Evolutionary conservation across 2,797 vertebrate species (phyloP), one percentile per base, ranked within the genome.

Genomic region (Hafferia zeledoni): DNA sequence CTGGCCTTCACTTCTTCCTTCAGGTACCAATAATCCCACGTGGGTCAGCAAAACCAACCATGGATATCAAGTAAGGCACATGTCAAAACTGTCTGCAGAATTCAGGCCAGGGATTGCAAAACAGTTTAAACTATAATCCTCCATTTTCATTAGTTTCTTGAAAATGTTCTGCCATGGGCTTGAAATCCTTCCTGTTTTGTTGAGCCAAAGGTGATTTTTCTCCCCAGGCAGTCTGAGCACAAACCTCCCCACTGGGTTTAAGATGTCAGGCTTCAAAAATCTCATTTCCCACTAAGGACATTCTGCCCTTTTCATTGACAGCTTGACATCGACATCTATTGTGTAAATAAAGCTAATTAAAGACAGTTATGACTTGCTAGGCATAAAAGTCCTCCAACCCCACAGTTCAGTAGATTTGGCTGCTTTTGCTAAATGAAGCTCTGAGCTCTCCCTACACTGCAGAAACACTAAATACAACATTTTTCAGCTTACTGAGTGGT

Each of bases 141-240:
- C 72, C 70, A 78, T 93, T 96, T 94, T 86, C 87, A 69, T 81
- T 41, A 70, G 50, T 82, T 90, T 78, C 52, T 92, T 87, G 65
- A 94, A 92, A 93, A 96, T 72, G 22, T 85, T 90, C 50, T 56
- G 30, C 92, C 59, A 35, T 71, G 60, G 64, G 61, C 79, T 95
- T 65, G 75, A 93, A 90, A 85, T 69, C 35, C 65, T 92, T 72
- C 82, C 43, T 63, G 50, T 35, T 83, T 18, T 43, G 35, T 28
- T 69, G 79, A 94, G 92, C 89, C 92, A 93, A 87, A 95, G 92
- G 94, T 86, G 91, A 63, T 88, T 88, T 93, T 92, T 93, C 75
- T 89, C 65, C 52, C 61, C 59, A 46, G 72, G 78, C 79, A 75
- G 68, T 27, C 79, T 46, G 31, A 96, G 72, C 53, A 75, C 68